Base-by-base conservation (phyloP, 2,113 vertebrate genomes). In the Megatriorchis doriae region DNA sequence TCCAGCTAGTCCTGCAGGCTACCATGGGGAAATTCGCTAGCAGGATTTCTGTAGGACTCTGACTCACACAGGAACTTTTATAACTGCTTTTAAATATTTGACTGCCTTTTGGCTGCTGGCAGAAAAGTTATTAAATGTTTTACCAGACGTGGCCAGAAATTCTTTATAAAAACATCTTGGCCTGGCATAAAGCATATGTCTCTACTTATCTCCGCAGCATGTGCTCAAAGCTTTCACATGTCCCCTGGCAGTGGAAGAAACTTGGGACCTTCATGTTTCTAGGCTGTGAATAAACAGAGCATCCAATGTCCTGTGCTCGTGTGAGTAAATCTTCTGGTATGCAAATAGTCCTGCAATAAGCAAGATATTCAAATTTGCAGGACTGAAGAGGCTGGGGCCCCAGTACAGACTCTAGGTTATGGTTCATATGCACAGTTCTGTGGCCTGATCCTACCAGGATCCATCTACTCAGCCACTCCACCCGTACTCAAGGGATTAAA, bases 31-130 rank as follows among this genome's bases (percentile, higher is more conserved):
- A 97, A 95, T n/a, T 88, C 68, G 68, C 93, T 78, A 83, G 38
- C 47, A 58, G 50, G 56, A 68, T 93, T 90, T 94, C 90, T 86
- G 56, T 62, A 78, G 66, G 68, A 53, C 48, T 68, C 75, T 90
- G 68, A 95, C 71, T 94, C 95, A 87, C 56, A 72, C 42, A 65
- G 77, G 52, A 96, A 88, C 87, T 91, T 92, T 90, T 80, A 81
- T 85, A 94, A 79, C 91, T 96, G 88, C 96, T 93, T 97, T 95
- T 91, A 85, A 78, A 85, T 87, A 83, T 95, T 96, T 93, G 92
- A 96, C 94, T 94, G 93, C 67, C 73, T 96, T 72, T 65, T 89
- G 86, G 72, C 75, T 80, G 73, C 88, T 93, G 75, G 87, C 94
- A 93, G 93, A 62, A 43, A 92, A 94, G 88, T 62, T 74, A 85